Percentiles rank a stretch among this genome's conserved stretches.
Evolutionary conservation across 1,140 invertebrate genomes (phyloP).

Genomic region (Leptinotarsa lineolata): DNA sequence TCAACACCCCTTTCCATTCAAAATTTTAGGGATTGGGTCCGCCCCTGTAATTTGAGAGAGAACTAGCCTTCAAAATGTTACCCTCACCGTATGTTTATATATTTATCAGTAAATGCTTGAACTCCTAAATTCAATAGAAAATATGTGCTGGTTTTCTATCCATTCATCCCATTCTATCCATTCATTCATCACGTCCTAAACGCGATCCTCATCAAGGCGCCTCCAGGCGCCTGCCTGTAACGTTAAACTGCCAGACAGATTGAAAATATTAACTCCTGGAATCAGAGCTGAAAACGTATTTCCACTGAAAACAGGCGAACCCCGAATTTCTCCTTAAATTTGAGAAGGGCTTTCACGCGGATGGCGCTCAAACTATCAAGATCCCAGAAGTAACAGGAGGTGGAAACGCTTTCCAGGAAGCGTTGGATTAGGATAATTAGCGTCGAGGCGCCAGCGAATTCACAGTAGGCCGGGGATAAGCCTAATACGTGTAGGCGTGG

Average conservation of each 20-base stretch:
- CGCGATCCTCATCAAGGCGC: neutral
- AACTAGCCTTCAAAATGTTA: no score
- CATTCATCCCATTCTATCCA: no score
- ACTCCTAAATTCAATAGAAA: no score
- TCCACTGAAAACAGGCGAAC: neutral
- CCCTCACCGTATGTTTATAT: no score
- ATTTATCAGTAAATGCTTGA: no score
- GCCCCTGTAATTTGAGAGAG: no score
- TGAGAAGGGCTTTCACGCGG: slow-evolving; percentile 41
- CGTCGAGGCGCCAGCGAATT: neutral
- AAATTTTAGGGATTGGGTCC: no score
- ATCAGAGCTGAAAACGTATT: neutral
- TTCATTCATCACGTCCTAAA: no score
- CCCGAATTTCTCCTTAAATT: slow-evolving; percentile 18
- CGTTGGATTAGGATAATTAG: neutral
- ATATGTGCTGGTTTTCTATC: no score
- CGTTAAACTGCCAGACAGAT: neutral
- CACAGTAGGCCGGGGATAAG: slow-evolving; percentile 6
- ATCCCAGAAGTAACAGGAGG: slow-evolving; percentile 8
- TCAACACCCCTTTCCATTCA: no score
- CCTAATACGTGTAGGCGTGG: slow-evolving; percentile 34
- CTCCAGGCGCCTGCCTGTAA: neutral
- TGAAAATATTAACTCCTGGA: neutral
- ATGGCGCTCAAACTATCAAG: slow-evolving; percentile 34
- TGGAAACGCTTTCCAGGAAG: slow-evolving; percentile 22